A percentile compares a stretch with the other conserved stretches of the same genome.
Evolutionary conservation across 2,797 vertebrate species (phyloP).

Genomic region (Pterois miles): DNA sequence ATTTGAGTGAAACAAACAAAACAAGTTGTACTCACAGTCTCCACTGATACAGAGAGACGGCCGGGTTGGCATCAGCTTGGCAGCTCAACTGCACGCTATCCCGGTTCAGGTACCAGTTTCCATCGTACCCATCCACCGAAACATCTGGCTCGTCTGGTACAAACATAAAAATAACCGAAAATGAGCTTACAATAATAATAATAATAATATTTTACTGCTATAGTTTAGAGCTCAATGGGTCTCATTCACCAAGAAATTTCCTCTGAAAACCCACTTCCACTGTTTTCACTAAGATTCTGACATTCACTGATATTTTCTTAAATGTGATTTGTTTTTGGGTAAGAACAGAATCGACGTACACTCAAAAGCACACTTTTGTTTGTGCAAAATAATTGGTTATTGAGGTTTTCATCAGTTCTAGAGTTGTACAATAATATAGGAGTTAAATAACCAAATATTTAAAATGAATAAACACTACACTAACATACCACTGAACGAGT

Average conservation of each 20-base stretch:
- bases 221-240: no score
- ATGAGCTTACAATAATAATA: background rate
- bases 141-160: constrained; percentile 93
- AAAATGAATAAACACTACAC: no score
- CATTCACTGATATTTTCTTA: no score
- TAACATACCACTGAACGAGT: background rate
- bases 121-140: constrained; percentile 94
- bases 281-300: no score
- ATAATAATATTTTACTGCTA: background rate
- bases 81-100: constrained; percentile 93
- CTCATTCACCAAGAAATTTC: no score
- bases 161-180: background rate
- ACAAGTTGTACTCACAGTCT: constrained; percentile 87
- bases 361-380: no score
- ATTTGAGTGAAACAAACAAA: background rate
- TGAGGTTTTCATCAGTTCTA: background rate
- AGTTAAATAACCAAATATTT: background rate
- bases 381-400: no score
- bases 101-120: constrained; percentile 96
- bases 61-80: constrained; percentile 92
- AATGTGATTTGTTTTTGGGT: no score
- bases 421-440: background rate
- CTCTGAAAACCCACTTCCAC: no score
- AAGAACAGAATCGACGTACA: no score
- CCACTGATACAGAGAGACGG: constrained; percentile 93